Conservation (phyloP, 2,113 vertebrate species). For the Grammomys surdaster region DNA sequence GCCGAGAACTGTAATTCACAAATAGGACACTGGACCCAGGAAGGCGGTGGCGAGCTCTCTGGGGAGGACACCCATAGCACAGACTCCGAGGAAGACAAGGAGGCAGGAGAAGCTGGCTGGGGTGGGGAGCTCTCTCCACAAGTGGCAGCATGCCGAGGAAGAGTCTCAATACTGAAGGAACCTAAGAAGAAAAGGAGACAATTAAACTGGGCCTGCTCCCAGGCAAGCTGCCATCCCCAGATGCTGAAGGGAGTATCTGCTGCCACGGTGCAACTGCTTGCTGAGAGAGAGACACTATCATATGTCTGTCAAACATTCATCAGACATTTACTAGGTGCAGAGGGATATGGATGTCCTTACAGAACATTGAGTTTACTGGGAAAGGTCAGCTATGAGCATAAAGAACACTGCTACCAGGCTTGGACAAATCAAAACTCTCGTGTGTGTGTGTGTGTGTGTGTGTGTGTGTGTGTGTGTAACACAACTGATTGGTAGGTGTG, state of each 20-base stretch:
- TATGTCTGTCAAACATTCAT: not conserved
- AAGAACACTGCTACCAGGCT: not conserved
- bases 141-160: slow-evolving; percentile 83
- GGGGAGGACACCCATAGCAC: slow-evolving; percentile 57
- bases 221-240: not conserved
- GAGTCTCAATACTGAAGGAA: slow-evolving; percentile 80
- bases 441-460: not conserved
- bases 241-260: not conserved
- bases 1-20: slow-evolving; percentile 80
- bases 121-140: slow-evolving; percentile 80
- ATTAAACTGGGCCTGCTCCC: not conserved
- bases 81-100: not conserved
- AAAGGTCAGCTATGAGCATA: not conserved
- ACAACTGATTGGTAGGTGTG: not conserved
- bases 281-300: not conserved
- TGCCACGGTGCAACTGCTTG: not conserved
- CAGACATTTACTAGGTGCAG: not conserved
- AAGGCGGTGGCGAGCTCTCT: slow-evolving; percentile 32
- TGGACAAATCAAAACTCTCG: not conserved
- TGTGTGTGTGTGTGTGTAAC: not conserved
- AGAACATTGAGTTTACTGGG: not conserved
- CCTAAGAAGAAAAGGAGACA: slow-evolving; percentile 76
- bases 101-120: not conserved
- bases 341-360: not conserved
- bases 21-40: slow-evolving; percentile 85